A percentile compares a stretch with the other conserved stretches of the same genome.
Evolutionary conservation across 1,140 invertebrate species (phyloP).

Genomic region (Bombus superbus): DNA sequence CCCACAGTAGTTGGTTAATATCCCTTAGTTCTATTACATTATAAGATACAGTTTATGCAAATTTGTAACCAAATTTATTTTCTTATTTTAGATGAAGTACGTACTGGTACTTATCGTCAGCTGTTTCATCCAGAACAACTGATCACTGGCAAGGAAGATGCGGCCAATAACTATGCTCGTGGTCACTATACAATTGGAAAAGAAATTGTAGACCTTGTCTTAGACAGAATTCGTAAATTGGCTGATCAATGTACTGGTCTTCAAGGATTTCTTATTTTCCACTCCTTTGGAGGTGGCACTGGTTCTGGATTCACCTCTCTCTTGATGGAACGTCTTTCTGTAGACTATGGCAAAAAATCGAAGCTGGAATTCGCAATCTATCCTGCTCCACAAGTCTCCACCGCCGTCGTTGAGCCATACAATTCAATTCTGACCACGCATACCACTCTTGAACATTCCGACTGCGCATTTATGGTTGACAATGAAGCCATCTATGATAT

Average conservation of each 20-base stretch:
- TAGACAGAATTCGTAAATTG: slow-evolving; percentile 63
- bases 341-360: slow-evolving; percentile 65
- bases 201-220: slow-evolving; percentile 63
- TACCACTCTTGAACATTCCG: slow-evolving; percentile 91
- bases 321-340: slow-evolving; percentile 65
- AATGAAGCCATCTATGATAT: slow-evolving; percentile 96
- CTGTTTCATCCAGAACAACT: slow-evolving; percentile 82
- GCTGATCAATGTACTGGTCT: slow-evolving; percentile 64
- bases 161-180: slow-evolving; percentile 63
- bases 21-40: slow-evolving; percentile 84
- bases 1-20: slow-evolving; percentile 79
- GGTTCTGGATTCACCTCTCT: slow-evolving; percentile 65
- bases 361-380: slow-evolving; percentile 65
- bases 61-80: not conserved
- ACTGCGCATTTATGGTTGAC: slow-evolving; percentile 95
- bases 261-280: slow-evolving; percentile 68
- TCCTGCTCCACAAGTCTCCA: slow-evolving; percentile 64
- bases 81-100: slow-evolving; percentile 58
- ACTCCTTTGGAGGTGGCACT: slow-evolving; percentile 64
- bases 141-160: slow-evolving; percentile 67
- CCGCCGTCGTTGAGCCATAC: slow-evolving; percentile 62
- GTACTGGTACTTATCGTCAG: slow-evolving; percentile 87
- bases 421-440: slow-evolving; percentile 65
- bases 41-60: not conserved
- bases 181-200: slow-evolving; percentile 67